phyloP scores from a whole-genome alignment of 2,888 invertebrate species.

The Pasiphila rectangulata region DNA sequence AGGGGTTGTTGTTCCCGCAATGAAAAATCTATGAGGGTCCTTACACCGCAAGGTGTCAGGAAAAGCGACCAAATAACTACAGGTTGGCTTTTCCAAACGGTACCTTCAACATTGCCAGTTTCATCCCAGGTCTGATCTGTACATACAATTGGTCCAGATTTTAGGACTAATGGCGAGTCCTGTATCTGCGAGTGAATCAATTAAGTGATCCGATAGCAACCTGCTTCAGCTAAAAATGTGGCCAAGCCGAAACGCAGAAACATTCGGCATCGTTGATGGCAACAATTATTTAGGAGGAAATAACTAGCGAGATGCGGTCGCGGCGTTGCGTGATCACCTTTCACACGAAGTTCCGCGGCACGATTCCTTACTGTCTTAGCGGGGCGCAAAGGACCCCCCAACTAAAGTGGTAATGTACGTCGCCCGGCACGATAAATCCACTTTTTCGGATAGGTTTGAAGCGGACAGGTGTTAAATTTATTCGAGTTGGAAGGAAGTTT shows the following conservation, averaged over 20 bases:
- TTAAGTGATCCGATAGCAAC: neutral
- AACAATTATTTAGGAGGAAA: slow-evolving; percentile 63
- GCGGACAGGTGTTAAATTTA: slow-evolving; percentile 69
- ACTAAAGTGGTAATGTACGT: slow-evolving; percentile 45
- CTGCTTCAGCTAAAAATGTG: slow-evolving; percentile 4
- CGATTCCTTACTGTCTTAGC: slow-evolving; percentile 37
- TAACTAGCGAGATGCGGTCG: slow-evolving; percentile 48
- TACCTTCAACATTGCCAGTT: no score
- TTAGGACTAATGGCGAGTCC: no score
- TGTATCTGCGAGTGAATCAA: no score
- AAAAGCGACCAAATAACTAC: no score
- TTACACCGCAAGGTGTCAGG: no score
- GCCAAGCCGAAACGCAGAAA: slow-evolving; percentile 27
- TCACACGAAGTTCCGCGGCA: slow-evolving; percentile 39
- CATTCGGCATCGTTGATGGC: slow-evolving; percentile 51
- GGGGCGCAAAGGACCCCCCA: slow-evolving; percentile 30
- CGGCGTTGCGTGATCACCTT: slow-evolving; percentile 39
- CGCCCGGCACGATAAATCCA: slow-evolving; percentile 31
- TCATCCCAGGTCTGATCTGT: no score
- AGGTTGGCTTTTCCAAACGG: no score
- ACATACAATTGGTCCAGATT: no score
- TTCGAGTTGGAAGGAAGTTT: slow-evolving; percentile 48
- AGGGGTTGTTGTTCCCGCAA: no score
- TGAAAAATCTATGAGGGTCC: no score
- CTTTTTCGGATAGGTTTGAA: slow-evolving; percentile 47